Evolutionary conservation across 2,797 vertebrate species (phyloP), one percentile per base, ranked within the genome.

Genomic region (Takifugu rubripes): DNA sequence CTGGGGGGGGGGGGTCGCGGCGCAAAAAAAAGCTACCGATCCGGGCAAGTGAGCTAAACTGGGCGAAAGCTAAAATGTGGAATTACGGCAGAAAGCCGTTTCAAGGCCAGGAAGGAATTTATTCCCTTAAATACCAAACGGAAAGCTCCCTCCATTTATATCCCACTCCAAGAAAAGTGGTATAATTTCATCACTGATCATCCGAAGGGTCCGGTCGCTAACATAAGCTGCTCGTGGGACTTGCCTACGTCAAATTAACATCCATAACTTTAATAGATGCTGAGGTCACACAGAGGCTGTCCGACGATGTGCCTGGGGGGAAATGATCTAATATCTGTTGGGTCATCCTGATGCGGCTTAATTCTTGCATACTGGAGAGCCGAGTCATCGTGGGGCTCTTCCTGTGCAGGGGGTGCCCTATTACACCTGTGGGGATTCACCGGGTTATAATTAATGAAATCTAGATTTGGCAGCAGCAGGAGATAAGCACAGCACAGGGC

Each of bases 361-460:
- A 54, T 52, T 52, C 59, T 42, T 50, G 52, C 54, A 66, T 52
- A 25, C 40, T 59, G 27, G 1, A 5, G 27, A 17, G 48, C 40
- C 25, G 52, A 52, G 52, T 54, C 56, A 52, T 59, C 61, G 6
- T 29, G 54, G 9, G 49, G 27, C 2, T 49, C 54, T 63, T n/a
- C 49, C n/a, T 46, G 14, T 52, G 52, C 1, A 42, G 26, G 49
- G 43, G 52, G 51, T 55, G 40, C 6, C 27, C 46, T 52, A 49
- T 59, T 52, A n/a, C 29, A 40, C 51, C 56, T 26, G 4, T 53
- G 48, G 49, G 52, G 46, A 55, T n/a, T 17, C 1, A 49, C 27
- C 6, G 31, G 16, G 36, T 63, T 68, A 54, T 70, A 60, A 67
- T 76, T 62, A 62, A 77, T 74, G 56, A 33, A 14, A 44, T 31